Evolutionary conservation across 2,113 vertebrate genomes (phyloP), one percentile per base, ranked within the genome.

Genomic region (Semnornis frantzii): DNA sequence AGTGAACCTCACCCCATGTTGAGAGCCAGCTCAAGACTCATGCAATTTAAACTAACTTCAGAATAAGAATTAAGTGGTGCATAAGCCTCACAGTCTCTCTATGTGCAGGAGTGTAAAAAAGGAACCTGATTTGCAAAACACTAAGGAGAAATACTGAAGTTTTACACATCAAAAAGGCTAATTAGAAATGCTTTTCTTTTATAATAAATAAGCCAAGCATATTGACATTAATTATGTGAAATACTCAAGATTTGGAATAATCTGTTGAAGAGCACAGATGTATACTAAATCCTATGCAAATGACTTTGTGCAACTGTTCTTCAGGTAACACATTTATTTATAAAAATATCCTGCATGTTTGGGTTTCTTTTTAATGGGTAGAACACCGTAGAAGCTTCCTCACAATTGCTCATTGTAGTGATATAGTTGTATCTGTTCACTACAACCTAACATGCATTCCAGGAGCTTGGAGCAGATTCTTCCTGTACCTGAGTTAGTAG

Each of bases 231-330:
- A 94, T 90, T 88, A 86, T 78, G 81, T 59, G 14, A 94, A 95
- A 90, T 88, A 83, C 34, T 94, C 24, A 33, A 71, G 34, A 37
- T 94, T 85, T 97, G 65, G 78, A 95, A 74, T 91, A 87, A 75
- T 83, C 54, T 91, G 2, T 80, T 89, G 89, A 93, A 92, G 60
- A 94, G 78, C 57, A 74, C 72, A 94, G 82, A 87, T 74, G 79
- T 94, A 78, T 83, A 81, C 82, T n/a, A 85, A 92, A 94, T 90
- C 58, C 76, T 87, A 46, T 70, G 83, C 82, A 94, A 93, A 94
- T 73, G 24, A 82, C 30, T 2, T 14, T 27, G 15, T 91, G 24
- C n/a, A 75, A 77, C 89, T 91, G 12, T 91, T 92, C 34, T 84
- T 85, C 80, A 94, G 76, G 89, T 94, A 81, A 62, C 54, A 83